Percentiles rank a stretch among this genome's conserved stretches.
Conservation (phyloP, 2,797 vertebrate species). For the Melanogrammus aeglefinus region DNA sequence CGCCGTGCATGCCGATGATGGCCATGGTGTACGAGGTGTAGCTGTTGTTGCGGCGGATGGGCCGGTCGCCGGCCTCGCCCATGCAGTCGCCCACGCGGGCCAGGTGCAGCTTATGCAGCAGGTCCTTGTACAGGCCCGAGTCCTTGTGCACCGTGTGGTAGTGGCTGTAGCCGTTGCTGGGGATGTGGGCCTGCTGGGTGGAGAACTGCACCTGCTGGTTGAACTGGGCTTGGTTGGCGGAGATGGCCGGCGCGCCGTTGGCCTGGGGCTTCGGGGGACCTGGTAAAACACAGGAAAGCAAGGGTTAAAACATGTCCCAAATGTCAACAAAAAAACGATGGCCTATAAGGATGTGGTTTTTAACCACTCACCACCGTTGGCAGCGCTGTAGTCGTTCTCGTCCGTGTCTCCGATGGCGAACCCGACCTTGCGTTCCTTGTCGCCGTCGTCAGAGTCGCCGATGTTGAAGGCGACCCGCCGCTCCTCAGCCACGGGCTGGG, state of each 20-base stretch:
- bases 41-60: slow-evolving; percentile 95
- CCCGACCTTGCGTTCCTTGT: slow-evolving; percentile 81
- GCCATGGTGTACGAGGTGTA: slow-evolving; percentile 99
- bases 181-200: slow-evolving; percentile 78
- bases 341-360: background rate
- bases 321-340: background rate
- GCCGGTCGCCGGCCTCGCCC: slow-evolving; percentile 87
- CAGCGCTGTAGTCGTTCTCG: slow-evolving; percentile 50
- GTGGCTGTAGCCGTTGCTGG: slow-evolving; percentile 86
- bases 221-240: slow-evolving; percentile 56
- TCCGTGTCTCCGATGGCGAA: slow-evolving; percentile 89
- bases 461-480: slow-evolving; percentile 85
- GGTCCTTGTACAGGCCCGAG: slow-evolving; percentile 95
- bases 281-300: slow-evolving; percentile 20
- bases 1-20: slow-evolving; percentile 94
- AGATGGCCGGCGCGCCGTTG: slow-evolving; percentile 33
- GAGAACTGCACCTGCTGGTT: slow-evolving; percentile 75
- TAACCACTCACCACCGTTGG: slow-evolving; percentile 43
- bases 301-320: background rate
- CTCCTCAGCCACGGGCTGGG: slow-evolving; percentile 70
- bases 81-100: slow-evolving; percentile 97
- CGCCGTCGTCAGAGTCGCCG: slow-evolving; percentile 82
- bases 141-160: slow-evolving; percentile 99
- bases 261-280: slow-evolving; percentile 56
- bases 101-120: slow-evolving; percentile 94